A percentile compares a stretch with the other conserved stretches of the same genome.
Evolutionary conservation across 2,797 vertebrate species (phyloP).

Genomic region (Lepus oiostolus): DNA sequence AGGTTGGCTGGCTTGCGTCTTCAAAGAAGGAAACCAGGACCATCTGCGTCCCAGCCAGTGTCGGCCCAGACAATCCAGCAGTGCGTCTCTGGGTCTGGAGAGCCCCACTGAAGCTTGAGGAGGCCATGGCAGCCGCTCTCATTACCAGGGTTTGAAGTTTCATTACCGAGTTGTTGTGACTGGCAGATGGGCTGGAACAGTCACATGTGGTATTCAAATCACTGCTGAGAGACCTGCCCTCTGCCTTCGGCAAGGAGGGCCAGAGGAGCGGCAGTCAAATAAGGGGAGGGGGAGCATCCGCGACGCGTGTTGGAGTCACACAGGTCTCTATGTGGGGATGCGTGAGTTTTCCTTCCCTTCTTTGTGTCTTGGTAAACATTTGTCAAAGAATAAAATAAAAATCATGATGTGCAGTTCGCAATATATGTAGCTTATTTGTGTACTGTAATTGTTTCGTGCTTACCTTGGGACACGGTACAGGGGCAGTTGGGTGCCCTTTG

Average conservation of each 20-base stretch:
- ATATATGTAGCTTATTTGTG: background rate
- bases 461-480: background rate
- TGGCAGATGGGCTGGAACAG: conserved; percentile 58
- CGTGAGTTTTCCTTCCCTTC: background rate
- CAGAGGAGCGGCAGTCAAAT: background rate
- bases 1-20: conserved; percentile 45
- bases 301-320: background rate
- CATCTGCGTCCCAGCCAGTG: background rate
- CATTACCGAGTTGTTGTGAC: conserved; percentile 62
- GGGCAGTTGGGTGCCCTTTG: background rate
- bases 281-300: background rate
- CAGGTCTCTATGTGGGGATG: background rate
- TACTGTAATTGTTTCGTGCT: background rate
- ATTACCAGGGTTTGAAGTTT: conserved; percentile 57
- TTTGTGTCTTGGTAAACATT: conserved; percentile 40
- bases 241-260: conserved; percentile 10
- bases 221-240: conserved; percentile 49
- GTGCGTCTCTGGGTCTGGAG: background rate
- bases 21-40: conserved; percentile 31
- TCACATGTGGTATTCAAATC: conserved; percentile 70
- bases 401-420: background rate
- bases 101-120: background rate
- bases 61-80: conserved; percentile 53
- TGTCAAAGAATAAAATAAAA: background rate
- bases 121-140: conserved; percentile 33